These are phyloP conservation scores for Pterostichus madidus DNA, from an alignment of 2,888 invertebrate species.

Conservation along the genomic window DNA sequence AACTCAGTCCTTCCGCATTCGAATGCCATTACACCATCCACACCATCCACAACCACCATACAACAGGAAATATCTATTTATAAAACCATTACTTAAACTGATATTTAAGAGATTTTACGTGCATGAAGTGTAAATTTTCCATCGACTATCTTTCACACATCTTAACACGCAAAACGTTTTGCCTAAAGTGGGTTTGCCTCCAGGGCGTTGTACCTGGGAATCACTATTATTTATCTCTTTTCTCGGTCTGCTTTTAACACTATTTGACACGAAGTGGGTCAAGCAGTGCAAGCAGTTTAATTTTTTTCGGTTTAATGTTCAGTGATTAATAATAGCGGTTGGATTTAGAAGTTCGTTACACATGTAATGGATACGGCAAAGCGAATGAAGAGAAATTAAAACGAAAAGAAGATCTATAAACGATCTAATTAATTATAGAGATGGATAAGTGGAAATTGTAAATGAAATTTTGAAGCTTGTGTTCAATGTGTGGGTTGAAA, in stretches of 20 bases:
- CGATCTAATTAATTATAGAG: constrained; percentile 39
- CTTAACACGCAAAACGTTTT: no score
- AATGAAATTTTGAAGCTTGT: constrained; percentile 36
- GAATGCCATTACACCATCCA: no score
- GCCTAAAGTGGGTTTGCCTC: no score
- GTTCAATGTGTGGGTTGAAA: neutral
- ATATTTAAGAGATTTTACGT: no score
- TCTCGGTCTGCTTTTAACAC: neutral
- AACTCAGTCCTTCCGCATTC: no score
- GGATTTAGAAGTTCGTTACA: constrained; percentile 1
- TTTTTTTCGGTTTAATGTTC: constrained; percentile 11
- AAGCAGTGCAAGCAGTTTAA: neutral
- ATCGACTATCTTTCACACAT: no score
- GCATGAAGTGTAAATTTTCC: no score
- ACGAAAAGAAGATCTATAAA: constrained; percentile 17
- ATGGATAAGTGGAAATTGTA: neutral
- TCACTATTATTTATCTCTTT: no score
- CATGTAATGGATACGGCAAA: constrained; percentile 37
- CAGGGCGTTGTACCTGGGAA: no score
- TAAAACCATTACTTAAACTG: no score
- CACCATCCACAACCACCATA: no score
- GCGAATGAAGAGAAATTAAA: constrained; percentile 34
- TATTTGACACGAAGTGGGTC: constrained; percentile 9
- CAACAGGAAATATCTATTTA: no score
- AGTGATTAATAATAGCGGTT: constrained; percentile 15